Conservation (phyloP, 2,797 vertebrate genomes). For the Lutjanus argentimaculatus region DNA sequence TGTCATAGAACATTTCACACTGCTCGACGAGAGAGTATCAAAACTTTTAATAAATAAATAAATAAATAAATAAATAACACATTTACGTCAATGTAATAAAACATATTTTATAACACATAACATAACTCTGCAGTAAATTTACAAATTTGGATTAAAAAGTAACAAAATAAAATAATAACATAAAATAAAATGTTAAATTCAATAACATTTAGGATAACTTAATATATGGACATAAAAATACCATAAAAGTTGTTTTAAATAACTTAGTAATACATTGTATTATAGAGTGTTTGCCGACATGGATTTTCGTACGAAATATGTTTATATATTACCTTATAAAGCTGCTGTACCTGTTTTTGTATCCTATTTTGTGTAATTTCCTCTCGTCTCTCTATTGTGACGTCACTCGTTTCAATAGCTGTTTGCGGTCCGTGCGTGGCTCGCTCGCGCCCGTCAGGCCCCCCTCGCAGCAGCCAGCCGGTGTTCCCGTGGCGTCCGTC, state of each 20-base stretch:
- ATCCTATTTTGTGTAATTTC: slow-evolving; percentile 4
- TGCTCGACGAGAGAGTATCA: neutral
- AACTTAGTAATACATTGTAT: neutral
- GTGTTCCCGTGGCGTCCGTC: slow-evolving; percentile 83
- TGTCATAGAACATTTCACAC: neutral
- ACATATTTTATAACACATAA: neutral
- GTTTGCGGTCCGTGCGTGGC: slow-evolving; percentile 25
- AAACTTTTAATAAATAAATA: neutral
- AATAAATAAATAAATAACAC: neutral
- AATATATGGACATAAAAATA: neutral
- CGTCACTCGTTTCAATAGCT: slow-evolving; percentile 49
- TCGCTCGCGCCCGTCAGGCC: slow-evolving; percentile 40
- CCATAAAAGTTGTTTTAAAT: neutral
- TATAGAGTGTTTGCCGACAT: neutral
- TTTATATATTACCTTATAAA: neutral
- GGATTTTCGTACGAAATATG: accelerated
- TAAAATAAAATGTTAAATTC: no score
- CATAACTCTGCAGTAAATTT: neutral
- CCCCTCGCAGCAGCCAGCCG: slow-evolving; percentile 30
- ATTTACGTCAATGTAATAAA: neutral
- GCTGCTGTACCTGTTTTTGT: neutral
- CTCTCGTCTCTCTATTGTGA: slow-evolving; percentile 58
- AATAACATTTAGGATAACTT: no score
- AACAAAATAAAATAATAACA: no score
- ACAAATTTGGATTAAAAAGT: neutral